Evolutionary conservation across 2,888 invertebrate species (phyloP), one percentile per base, ranked within the genome.

Genomic region (Leptinotarsa peninsularis): DNA sequence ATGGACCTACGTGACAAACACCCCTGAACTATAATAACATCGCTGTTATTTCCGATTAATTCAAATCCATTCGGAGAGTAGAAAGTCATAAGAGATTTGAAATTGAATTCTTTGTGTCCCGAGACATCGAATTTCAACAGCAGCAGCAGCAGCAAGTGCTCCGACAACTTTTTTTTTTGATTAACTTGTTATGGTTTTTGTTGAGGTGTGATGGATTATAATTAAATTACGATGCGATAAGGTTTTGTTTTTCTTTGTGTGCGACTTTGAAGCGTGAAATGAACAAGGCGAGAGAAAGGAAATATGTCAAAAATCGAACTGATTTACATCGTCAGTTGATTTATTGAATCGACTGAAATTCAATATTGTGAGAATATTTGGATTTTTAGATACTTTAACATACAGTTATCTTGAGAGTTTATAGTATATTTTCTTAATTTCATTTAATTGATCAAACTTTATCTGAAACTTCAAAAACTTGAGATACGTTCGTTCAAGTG

Each of bases 121-220:
- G 66, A 50, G 21, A 58, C 18, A 14, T n/a, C 50, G 67, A 49
- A n/a, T 68, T 54, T 68, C 27, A 43, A 43, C 43, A 43, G 52
- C 27, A 54, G 33, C 27, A 54, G 33, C 27, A 33, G n/a, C 43
- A 63, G 63, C 63, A 33, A 63, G 63, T 18, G 63, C 43, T 27
- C 54, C 23, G 27, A n/a, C 54, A 68, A 27, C 56, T 68, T 68
- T 69, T 71, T 71, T 66, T 71, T 71, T 71, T 52, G 71, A 71
- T 71, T 50, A 71, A 71, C 71, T 71, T 54, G 71, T 66, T 71
- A 71, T 63, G 71, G 71, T 27, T 63, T 71, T 71, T 71, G 33
- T 71, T 27, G 66, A 71, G 71, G 66, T 66, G 71, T 50, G 66
- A 71, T 71, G 63, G 52, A 63, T 71, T 18, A 66, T 71, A 71